These are phyloP conservation scores for Hylaeus volcanicus DNA, from an alignment of 1,140 invertebrate species.

Conservation along the genomic window DNA sequence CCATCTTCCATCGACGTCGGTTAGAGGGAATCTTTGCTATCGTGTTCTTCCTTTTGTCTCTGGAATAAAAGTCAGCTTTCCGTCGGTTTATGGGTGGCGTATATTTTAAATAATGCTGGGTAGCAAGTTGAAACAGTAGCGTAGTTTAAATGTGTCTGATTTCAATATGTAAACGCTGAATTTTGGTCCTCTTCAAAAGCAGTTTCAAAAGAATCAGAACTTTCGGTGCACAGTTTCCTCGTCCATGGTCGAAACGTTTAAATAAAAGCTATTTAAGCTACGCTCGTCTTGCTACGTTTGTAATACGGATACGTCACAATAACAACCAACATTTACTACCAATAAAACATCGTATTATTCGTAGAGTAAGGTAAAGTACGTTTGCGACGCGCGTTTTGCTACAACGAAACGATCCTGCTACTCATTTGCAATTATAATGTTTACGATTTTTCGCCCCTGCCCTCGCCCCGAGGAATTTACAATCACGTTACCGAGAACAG, in stretches of 20 bases:
- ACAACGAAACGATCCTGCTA: background rate
- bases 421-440: conserved; percentile 21
- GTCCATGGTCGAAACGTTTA: no score
- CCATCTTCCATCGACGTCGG: background rate
- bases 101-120: background rate
- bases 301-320: no score
- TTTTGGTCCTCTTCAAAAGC: no score
- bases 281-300: no score
- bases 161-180: no score
- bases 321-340: no score
- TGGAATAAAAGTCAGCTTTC: background rate
- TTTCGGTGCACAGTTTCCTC: no score
- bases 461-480: background rate
- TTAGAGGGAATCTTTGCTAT: background rate
- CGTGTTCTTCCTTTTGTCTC: background rate
- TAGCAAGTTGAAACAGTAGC: background rate
- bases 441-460: conserved; percentile 8
- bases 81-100: background rate
- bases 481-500: conserved; percentile 13
- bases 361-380: background rate
- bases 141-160: no score
- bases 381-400: background rate
- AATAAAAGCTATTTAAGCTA: no score
- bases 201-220: no score
- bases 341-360: background rate